phyloP scores from a whole-genome alignment of 2,888 invertebrate genomes.

The Isoperla grammatica region DNA sequence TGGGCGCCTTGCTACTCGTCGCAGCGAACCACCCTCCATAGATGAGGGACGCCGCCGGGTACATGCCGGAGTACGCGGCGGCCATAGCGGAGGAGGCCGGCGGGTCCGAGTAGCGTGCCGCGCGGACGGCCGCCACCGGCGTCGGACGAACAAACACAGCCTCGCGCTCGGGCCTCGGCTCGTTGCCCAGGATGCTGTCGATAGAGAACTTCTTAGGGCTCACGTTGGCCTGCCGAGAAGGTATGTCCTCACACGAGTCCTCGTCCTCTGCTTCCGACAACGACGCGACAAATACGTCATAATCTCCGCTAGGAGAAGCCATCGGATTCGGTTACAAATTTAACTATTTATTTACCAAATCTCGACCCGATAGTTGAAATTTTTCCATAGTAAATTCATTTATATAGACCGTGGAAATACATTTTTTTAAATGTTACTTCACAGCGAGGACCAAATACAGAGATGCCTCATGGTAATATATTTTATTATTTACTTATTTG shows the following conservation, averaged over 20 bases:
- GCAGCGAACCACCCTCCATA: conserved; percentile 39
- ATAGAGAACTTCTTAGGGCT: conserved; percentile 49
- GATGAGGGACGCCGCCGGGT: conserved; percentile 32
- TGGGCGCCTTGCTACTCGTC: conserved; percentile 39
- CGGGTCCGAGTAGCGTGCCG: background rate
- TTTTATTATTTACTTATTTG: too few relatives aligned
- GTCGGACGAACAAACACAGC: conserved; percentile 20
- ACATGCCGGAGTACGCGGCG: conserved; percentile 15
- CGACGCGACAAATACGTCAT: conserved; percentile 18
- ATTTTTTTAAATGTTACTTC: too few relatives aligned
- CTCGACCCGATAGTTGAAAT: too few relatives aligned
- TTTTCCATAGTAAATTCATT: too few relatives aligned
- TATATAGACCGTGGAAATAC: too few relatives aligned
- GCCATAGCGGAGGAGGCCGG: background rate
- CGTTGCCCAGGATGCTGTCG: conserved; percentile 51
- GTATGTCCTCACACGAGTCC: conserved; percentile 15
- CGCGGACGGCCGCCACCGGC: conserved; percentile 8
- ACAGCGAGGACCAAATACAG: too few relatives aligned
- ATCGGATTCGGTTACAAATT: too few relatives aligned
- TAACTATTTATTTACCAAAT: too few relatives aligned
- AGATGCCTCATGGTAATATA: too few relatives aligned
- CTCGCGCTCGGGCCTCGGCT: conserved; percentile 30
- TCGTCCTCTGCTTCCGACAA: conserved; percentile 23
- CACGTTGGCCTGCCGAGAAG: background rate
- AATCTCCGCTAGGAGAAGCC: conserved; percentile 1